Conservation (phyloP, 2,797 vertebrate genomes). For the Mus minutoides region DNA sequence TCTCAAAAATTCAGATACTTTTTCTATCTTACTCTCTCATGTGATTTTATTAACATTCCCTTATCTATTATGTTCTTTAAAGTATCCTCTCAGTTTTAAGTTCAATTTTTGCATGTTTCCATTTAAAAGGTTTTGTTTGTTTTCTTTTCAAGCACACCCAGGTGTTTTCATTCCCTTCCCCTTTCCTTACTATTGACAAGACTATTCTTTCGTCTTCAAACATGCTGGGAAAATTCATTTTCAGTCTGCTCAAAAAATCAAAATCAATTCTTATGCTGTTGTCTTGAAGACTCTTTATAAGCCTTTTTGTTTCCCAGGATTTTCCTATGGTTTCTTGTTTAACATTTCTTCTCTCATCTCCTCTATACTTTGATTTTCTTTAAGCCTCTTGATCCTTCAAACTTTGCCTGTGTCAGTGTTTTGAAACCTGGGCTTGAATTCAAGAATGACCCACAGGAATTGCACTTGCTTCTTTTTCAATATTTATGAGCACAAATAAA, state of each 20-base stretch:
- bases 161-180: not conserved
- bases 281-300: not conserved
- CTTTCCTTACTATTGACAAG: not conserved
- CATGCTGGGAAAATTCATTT: not conserved
- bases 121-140: not conserved
- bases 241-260: not conserved
- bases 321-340: not conserved
- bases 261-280: not conserved
- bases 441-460: not conserved
- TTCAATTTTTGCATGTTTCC: not conserved
- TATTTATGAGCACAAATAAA: slow-evolving; percentile 24
- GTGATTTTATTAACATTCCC: not conserved
- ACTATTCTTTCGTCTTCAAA: not conserved
- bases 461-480: not conserved
- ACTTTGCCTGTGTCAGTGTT: not conserved
- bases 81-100: not conserved
- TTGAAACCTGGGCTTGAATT: not conserved
- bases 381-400: not conserved
- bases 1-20: not conserved
- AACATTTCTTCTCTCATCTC: not conserved
- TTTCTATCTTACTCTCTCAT: not conserved
- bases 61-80: not conserved
- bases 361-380: not conserved
- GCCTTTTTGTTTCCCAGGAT: not conserved
- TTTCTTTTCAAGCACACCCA: not conserved